Conservation (phyloP, 2,797 vertebrate genomes). For the Meda fulgida region DNA sequence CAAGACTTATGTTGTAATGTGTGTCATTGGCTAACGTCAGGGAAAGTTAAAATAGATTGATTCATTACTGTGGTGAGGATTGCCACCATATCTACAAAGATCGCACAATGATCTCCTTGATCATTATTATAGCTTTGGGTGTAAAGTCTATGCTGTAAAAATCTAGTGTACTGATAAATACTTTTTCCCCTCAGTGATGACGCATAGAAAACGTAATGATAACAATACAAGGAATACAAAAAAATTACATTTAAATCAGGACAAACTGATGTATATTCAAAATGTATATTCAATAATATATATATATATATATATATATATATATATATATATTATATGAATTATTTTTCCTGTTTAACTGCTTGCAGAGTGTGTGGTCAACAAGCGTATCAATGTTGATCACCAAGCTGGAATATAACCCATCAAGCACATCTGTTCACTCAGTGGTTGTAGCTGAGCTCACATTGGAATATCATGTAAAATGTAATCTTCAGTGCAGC, state of each 20-base stretch:
- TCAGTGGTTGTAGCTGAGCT: not conserved
- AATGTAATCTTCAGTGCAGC: not conserved
- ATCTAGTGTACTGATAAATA: not conserved
- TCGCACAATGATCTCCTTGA: slow-evolving; percentile 10
- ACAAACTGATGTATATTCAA: not conserved
- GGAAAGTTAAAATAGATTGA: not conserved
- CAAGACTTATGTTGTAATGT: not conserved
- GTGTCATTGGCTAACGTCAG: not conserved
- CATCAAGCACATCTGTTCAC: not conserved
- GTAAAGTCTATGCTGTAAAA: slow-evolving; percentile 66
- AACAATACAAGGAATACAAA: not conserved
- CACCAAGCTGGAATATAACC: not conserved
- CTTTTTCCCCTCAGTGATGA: not conserved
- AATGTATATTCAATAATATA: not conserved
- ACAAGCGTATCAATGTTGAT: not conserved
- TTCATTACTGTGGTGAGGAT: slow-evolving; percentile 21
- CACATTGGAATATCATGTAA: not conserved
- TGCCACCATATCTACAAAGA: slow-evolving; percentile 20
- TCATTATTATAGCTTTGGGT: slow-evolving; percentile 57
- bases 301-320: not conserved
- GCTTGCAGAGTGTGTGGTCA: not conserved
- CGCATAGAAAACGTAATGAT: not conserved
- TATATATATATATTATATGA: no score
- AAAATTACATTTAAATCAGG: not conserved
- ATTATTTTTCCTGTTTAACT: not conserved